A percentile compares a stretch with the other conserved stretches of the same genome.
Evolutionary conservation across 2,797 vertebrate genomes (phyloP).

Genomic region (Coracias cyanogaster): DNA sequence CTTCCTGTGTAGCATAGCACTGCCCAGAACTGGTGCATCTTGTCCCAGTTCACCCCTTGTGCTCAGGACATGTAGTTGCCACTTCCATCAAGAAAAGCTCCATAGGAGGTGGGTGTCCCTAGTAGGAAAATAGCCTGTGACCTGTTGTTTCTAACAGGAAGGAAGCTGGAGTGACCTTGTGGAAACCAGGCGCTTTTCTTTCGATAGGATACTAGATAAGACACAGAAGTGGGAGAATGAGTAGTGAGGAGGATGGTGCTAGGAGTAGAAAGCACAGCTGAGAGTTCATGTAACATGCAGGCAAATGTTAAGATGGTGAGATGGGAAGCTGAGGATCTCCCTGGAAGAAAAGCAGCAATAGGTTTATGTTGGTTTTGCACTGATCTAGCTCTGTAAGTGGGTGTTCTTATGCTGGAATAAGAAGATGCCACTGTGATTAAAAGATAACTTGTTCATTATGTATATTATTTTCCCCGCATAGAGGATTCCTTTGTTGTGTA

Average conservation of each 20-base stretch:
- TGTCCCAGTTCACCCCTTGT: not conserved
- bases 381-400: not conserved
- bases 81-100: not conserved
- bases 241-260: not conserved
- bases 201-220: not conserved
- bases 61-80: not conserved
- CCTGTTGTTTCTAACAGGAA: not conserved
- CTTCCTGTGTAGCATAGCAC: rapidly evolving
- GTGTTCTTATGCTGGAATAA: not conserved
- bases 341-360: not conserved
- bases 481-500: not conserved
- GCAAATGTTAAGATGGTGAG: not conserved
- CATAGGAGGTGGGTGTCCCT: not conserved
- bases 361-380: not conserved
- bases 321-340: not conserved
- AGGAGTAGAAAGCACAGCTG: not conserved
- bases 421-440: not conserved
- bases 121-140: not conserved
- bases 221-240: not conserved
- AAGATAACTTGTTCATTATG: not conserved
- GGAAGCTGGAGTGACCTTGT: not conserved
- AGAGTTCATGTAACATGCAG: not conserved
- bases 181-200: not conserved
- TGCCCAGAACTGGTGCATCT: not conserved
- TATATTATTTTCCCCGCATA: not conserved